Base-by-base conservation (phyloP, 2,888 invertebrate species). In the Timandra comae region DNA sequence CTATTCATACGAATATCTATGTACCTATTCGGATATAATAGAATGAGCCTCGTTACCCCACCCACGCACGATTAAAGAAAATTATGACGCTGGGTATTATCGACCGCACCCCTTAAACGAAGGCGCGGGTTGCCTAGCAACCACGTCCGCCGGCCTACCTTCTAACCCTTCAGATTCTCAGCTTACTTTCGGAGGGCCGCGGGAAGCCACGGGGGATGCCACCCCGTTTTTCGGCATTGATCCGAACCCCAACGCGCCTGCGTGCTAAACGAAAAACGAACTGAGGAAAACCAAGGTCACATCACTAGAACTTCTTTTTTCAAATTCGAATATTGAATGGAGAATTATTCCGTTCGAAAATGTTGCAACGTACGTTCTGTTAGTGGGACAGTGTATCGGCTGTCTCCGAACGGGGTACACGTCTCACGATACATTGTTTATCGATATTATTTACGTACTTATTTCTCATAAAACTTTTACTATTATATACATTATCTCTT, bases 221-320 rank as follows among this genome's bases (percentile, higher is more conserved):
- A 72, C 77, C 78, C 75, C 73, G 79, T 79, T 81, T 84, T 82
- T 82, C 78, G 84, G 78, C 84, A 84, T 84, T 79, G 84, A 84
- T 84, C 84, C 69, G 57, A 47, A 58, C 67, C 52, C 61, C 52
- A 77, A 44, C 80, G 82, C 84, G 84, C 84, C 73, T 81, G 82
- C 84, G 84, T 80, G 72, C 57, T 74, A 61, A 62, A 72, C 77
- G 74, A 81, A 84, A 82, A 81, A 80, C 78, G 81, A 78, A 71
- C 64, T 54, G 70, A 67, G 67, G 65, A 75, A 74, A 65, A 65
- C 70, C 82, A 84, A 85, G 84, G 84, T 85, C 84, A 82, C 79
- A 73, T 73, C 75, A 75, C 78, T 75, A 73, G 58, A 69, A 73
- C 62, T 79, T 78, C 81, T 79, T 85, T 85, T 84, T 84, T 78